These are phyloP conservation scores for Lepidocolaptes lacrymiger DNA, from an alignment of 2,797 vertebrate species.

Conservation along the genomic window DNA sequence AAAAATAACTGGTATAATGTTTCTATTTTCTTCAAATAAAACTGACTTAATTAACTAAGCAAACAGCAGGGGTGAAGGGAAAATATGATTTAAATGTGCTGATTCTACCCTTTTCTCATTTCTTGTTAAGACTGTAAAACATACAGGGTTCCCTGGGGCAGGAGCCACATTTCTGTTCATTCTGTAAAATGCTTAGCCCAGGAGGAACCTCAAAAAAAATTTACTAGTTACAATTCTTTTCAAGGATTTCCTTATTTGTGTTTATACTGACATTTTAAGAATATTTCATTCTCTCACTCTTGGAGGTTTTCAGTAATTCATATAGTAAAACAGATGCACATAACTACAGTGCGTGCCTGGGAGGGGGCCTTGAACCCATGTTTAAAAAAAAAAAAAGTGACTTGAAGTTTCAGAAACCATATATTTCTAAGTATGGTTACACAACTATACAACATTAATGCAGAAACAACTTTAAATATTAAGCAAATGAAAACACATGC, in stretches of 20 bases:
- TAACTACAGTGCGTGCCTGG: background rate
- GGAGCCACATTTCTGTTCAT: background rate
- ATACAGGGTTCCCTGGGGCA: background rate
- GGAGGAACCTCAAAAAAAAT: background rate
- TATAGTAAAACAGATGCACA: background rate
- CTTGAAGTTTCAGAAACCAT: background rate
- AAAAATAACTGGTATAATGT: background rate
- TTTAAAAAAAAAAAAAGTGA: background rate
- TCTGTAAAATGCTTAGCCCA: background rate
- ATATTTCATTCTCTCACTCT: background rate
- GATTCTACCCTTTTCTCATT: background rate
- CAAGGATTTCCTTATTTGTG: background rate
- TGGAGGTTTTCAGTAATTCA: background rate
- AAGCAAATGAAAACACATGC: background rate
- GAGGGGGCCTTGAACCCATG: background rate
- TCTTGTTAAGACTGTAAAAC: background rate
- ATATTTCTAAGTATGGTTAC: background rate
- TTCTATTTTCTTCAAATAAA: conserved; percentile 1
- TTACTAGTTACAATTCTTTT: background rate
- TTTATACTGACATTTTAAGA: background rate
- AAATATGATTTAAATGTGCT: background rate
- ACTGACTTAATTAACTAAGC: background rate
- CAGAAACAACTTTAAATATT: background rate
- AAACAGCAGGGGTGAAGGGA: background rate
- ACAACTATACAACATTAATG: background rate